A percentile compares a stretch with the other conserved stretches of the same genome.
These are phyloP conservation scores for Tinea trinotella DNA, from an alignment of 2,888 invertebrate species.

Conservation along the genomic window DNA sequence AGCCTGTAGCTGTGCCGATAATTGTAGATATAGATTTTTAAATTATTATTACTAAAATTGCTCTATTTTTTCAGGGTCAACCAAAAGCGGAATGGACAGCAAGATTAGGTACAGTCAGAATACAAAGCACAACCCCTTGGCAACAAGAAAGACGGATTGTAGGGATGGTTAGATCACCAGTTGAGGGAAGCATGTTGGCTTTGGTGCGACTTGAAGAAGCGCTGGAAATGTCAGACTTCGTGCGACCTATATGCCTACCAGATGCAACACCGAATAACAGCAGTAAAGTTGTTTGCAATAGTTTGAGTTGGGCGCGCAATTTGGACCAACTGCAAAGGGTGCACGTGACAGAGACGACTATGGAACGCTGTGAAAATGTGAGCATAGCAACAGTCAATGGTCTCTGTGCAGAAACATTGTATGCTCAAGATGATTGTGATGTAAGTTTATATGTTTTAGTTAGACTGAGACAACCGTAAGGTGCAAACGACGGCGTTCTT, in stretches of 20 bases:
- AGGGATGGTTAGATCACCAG: constrained; percentile 90
- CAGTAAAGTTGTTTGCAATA: constrained; percentile 76
- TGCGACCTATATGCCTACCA: constrained; percentile 86
- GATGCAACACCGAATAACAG: constrained; percentile 54
- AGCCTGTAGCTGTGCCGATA: too few species aligned
- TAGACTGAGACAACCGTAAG: too few species aligned
- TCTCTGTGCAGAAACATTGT: constrained; percentile 85
- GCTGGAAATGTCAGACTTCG: constrained; percentile 83
- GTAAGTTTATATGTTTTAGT: too few species aligned
- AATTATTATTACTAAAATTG: too few species aligned
- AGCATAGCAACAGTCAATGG: constrained; percentile 88
- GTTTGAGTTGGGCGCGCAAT: constrained; percentile 89
- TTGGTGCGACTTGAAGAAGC: constrained; percentile 84
- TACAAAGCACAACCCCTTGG: constrained; percentile 88
- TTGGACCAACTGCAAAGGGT: constrained; percentile 87
- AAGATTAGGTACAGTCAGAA: constrained; percentile 81
- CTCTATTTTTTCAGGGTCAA: constrained; percentile 75
- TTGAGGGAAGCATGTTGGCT: constrained; percentile 89
- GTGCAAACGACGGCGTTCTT: too few species aligned
- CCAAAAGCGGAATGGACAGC: constrained; percentile 91
- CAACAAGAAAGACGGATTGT: constrained; percentile 87
- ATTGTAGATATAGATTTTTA: neutral
- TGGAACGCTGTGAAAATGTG: constrained; percentile 88
- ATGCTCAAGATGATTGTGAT: constrained; percentile 85
- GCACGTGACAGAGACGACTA: constrained; percentile 81